These are phyloP conservation scores for Sylvietta virens DNA, from an alignment of 2,113 vertebrate species.

Conservation along the genomic window DNA sequence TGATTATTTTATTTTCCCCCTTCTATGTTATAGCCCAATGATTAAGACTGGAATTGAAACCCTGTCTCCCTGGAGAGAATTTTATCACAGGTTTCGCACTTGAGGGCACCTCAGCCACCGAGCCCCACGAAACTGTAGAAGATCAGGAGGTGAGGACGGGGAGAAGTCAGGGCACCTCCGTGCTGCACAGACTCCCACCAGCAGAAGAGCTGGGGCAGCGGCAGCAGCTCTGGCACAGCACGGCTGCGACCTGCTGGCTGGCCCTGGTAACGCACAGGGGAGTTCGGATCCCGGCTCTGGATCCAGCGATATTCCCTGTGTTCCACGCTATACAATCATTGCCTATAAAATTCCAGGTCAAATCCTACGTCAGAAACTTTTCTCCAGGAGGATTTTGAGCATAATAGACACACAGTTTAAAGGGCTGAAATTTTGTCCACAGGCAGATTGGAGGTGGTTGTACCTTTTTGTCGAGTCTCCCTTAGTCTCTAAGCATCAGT, in stretches of 20 bases:
- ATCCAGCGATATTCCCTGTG: background rate
- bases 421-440: background rate
- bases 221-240: background rate
- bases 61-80: background rate
- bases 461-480: background rate
- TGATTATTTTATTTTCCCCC: background rate
- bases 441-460: background rate
- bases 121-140: background rate
- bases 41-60: background rate
- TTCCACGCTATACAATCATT: fast-evolving
- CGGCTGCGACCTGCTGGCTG: background rate
- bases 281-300: background rate
- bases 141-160: background rate
- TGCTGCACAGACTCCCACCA: background rate
- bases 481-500: background rate
- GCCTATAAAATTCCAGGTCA: background rate
- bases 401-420: background rate
- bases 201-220: background rate
- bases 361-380: background rate
- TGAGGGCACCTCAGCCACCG: background rate
- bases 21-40: background rate
- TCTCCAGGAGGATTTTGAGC: background rate
- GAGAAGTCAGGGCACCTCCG: background rate
- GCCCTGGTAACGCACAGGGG: background rate
- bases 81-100: background rate